A percentile compares a stretch with the other conserved stretches of the same genome.
Conservation (phyloP, 2,113 vertebrate species). For the Jacana jacana region DNA sequence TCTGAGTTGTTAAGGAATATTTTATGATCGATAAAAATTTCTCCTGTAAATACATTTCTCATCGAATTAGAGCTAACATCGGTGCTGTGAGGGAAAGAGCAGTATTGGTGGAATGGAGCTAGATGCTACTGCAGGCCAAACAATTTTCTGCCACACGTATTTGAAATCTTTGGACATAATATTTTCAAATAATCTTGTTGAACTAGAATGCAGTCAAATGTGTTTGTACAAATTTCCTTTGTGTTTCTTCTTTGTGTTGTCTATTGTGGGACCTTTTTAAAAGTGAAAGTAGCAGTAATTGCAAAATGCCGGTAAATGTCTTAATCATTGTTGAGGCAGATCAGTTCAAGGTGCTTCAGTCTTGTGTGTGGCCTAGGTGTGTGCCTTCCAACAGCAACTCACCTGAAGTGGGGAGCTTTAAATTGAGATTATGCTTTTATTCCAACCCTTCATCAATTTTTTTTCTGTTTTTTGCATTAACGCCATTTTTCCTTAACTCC, state of each 20-base stretch:
- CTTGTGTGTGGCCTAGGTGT: neutral
- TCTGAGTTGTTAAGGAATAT: slow-evolving; percentile 18
- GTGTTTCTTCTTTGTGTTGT: neutral
- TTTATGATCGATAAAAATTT: slow-evolving; percentile 36
- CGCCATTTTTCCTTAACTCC: neutral
- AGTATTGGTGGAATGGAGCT: neutral
- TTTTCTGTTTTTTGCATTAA: neutral
- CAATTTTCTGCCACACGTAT: neutral
- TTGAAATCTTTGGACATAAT: neutral
- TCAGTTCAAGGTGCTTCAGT: neutral
- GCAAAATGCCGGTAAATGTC: neutral
- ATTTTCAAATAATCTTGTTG: neutral
- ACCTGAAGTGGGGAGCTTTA: neutral
- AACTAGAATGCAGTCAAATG: neutral
- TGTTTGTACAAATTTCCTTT: neutral
- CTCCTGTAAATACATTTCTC: slow-evolving; percentile 15
- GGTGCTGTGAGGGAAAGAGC: neutral
- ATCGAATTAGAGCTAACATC: neutral
- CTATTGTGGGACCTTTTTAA: neutral
- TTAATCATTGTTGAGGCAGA: neutral
- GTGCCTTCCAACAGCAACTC: neutral
- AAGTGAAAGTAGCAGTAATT: neutral
- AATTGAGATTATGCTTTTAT: neutral
- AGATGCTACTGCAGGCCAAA: neutral
- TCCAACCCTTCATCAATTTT: neutral